Percentiles rank a stretch among this genome's conserved stretches.
These are phyloP conservation scores for Mormyrus hasselquistii DNA, from an alignment of 2,797 vertebrate genomes.

Conservation along the genomic window DNA sequence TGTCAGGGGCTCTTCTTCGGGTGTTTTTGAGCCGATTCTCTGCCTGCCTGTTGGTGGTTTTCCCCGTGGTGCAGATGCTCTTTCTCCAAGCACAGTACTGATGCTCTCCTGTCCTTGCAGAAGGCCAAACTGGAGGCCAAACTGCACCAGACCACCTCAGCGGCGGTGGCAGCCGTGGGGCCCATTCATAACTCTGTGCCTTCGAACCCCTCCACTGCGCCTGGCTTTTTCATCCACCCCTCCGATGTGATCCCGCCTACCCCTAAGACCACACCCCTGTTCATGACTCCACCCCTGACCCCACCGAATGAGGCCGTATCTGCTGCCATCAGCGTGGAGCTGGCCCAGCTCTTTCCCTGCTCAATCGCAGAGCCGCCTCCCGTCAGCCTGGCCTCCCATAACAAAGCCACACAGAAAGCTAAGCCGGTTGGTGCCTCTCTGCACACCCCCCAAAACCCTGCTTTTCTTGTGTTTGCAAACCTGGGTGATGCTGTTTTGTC, in stretches of 20 bases:
- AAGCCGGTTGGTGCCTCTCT: slow-evolving; percentile 73
- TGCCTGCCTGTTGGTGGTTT: background rate
- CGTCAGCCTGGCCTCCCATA: slow-evolving; percentile 89
- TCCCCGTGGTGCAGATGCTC: background rate
- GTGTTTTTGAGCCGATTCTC: background rate
- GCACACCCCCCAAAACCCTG: background rate
- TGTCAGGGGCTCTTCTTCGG: background rate
- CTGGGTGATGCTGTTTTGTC: background rate
- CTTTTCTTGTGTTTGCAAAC: background rate
- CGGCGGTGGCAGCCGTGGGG: slow-evolving; percentile 72
- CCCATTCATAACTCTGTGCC: slow-evolving; percentile 93
- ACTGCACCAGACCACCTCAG: slow-evolving; percentile 94
- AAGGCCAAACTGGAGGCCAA: slow-evolving; percentile 98
- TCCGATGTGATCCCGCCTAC: slow-evolving; percentile 97
- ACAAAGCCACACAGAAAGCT: slow-evolving; percentile 83
- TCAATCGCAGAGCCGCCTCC: slow-evolving; percentile 87
- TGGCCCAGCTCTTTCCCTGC: slow-evolving; percentile 93
- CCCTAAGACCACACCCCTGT: slow-evolving; percentile 95
- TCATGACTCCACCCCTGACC: slow-evolving; percentile 97
- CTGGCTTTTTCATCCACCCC: slow-evolving; percentile 96
- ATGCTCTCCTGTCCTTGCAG: slow-evolving; percentile 54
- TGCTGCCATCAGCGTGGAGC: slow-evolving; percentile 89
- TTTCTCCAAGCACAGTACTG: background rate
- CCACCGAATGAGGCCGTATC: slow-evolving; percentile 96
- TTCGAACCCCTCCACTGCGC: slow-evolving; percentile 84